Evolutionary conservation across 2,888 invertebrate genomes (phyloP).

Genomic region (Mesochorus sp.): DNA sequence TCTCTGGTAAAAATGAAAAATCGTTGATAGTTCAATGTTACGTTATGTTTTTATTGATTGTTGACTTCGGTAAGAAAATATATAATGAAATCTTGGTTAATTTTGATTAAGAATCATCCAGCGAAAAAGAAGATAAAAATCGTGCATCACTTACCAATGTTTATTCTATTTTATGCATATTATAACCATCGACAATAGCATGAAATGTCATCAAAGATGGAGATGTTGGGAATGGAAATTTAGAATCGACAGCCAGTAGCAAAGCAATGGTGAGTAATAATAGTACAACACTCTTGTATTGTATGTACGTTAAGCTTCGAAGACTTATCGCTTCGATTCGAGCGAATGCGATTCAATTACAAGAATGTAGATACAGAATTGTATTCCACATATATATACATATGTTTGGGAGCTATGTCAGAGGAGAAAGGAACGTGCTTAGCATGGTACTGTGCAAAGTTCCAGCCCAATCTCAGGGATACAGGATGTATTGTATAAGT

Average conservation of each 20-base stretch:
- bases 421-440: neutral
- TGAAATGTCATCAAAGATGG: too few relatives aligned
- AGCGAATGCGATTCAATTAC: constrained; percentile 27
- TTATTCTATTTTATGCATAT: too few relatives aligned
- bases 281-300: neutral
- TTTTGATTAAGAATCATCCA: too few relatives aligned
- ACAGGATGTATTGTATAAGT: constrained; percentile 49
- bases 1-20: too few relatives aligned
- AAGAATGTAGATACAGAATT: neutral
- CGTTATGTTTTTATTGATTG: too few relatives aligned
- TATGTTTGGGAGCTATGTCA: neutral
- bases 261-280: neutral
- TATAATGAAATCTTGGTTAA: too few relatives aligned
- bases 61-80: too few relatives aligned
- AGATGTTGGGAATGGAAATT: neutral
- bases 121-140: too few relatives aligned
- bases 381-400: neutral
- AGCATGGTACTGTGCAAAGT: constrained; percentile 16
- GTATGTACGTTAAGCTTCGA: neutral
- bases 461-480: constrained; percentile 18
- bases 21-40: too few relatives aligned
- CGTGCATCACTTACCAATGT: too few relatives aligned
- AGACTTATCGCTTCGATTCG: neutral
- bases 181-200: too few relatives aligned
- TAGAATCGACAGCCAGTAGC: neutral